Conservation (phyloP, 2,113 vertebrate species). For the Pollimyrus isidori region DNA sequence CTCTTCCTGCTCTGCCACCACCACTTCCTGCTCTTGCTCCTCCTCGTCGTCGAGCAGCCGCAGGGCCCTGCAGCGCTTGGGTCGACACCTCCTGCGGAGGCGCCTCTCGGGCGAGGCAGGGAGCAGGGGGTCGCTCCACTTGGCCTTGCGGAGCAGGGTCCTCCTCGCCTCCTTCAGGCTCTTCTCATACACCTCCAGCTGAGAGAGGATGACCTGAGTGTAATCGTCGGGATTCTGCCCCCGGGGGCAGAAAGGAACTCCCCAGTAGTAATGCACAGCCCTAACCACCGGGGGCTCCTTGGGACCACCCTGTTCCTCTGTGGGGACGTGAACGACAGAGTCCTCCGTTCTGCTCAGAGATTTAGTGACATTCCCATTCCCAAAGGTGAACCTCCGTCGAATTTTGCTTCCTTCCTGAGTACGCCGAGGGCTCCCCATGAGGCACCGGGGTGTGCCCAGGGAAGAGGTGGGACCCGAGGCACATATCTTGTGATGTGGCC, state of each 20-base stretch:
- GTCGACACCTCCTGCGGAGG: slow-evolving; percentile 15
- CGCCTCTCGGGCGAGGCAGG: slow-evolving; percentile 41
- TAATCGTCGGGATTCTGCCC: slow-evolving; percentile 81
- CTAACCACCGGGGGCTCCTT: neutral
- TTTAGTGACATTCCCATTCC: neutral
- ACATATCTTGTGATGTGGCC: neutral
- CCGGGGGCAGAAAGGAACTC: slow-evolving; percentile 86
- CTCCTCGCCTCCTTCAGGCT: slow-evolving; percentile 83
- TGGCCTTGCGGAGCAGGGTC: slow-evolving; percentile 71
- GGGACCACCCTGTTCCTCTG: neutral
- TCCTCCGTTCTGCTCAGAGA: neutral
- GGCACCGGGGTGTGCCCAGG: neutral
- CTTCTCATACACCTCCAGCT: slow-evolving; percentile 88
- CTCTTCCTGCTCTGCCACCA: neutral
- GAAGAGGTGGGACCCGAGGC: neutral
- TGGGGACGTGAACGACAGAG: neutral
- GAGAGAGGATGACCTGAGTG: slow-evolving; percentile 85
- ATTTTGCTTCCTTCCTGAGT: neutral
- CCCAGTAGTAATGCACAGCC: slow-evolving; percentile 87
- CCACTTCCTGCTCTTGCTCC: slow-evolving; percentile 32
- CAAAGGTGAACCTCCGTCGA: neutral
- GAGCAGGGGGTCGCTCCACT: slow-evolving; percentile 74
- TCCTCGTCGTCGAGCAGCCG: slow-evolving; percentile 45
- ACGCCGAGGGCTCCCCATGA: neutral
- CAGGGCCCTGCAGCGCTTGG: slow-evolving; percentile 27